Evolutionary conservation across 1,140 invertebrate genomes (phyloP).

Genomic region (Parasteatoda tepidariorum): DNA sequence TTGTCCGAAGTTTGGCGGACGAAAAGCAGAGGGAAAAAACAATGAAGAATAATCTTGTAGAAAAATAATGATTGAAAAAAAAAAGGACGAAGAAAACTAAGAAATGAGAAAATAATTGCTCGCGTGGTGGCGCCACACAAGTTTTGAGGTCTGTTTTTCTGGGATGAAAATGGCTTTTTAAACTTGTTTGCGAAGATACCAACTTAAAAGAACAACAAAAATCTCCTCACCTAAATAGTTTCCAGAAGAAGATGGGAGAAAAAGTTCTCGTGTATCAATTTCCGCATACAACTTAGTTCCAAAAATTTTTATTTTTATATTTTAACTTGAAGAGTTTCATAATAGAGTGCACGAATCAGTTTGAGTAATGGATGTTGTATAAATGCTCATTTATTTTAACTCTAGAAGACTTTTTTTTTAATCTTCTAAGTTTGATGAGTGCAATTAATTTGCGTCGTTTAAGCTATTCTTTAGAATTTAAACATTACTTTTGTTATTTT

Average conservation of each 20-base stretch:
- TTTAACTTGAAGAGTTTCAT: background rate
- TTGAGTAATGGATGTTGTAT: constrained; percentile 34
- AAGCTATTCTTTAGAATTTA: too few relatives aligned
- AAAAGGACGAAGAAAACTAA: constrained; percentile 38
- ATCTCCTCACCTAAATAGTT: constrained; percentile 32
- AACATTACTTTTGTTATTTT: too few relatives aligned
- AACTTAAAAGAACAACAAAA: constrained; percentile 23
- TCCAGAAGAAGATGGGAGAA: background rate
- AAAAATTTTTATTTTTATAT: constrained; percentile 13
- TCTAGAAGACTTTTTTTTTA: background rate
- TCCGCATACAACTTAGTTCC: constrained; percentile 30
- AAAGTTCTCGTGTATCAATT: constrained; percentile 40
- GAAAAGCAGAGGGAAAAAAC: background rate
- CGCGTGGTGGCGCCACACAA: constrained; percentile 18
- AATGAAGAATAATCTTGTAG: background rate
- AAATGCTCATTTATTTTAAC: constrained; percentile 45
- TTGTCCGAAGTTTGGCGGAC: background rate
- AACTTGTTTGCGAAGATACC: constrained; percentile 46
- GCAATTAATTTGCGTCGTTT: too few relatives aligned
- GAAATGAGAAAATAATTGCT: constrained; percentile 50
- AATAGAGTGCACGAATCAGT: constrained; percentile 41
- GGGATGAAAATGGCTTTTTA: constrained; percentile 48
- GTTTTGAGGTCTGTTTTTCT: constrained; percentile 36
- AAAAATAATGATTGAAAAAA: background rate
- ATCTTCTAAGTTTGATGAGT: too few relatives aligned